Evolutionary conservation across 2,113 vertebrate genomes (phyloP), one percentile per base, ranked within the genome.

Genomic region (Perccottus glenii): DNA sequence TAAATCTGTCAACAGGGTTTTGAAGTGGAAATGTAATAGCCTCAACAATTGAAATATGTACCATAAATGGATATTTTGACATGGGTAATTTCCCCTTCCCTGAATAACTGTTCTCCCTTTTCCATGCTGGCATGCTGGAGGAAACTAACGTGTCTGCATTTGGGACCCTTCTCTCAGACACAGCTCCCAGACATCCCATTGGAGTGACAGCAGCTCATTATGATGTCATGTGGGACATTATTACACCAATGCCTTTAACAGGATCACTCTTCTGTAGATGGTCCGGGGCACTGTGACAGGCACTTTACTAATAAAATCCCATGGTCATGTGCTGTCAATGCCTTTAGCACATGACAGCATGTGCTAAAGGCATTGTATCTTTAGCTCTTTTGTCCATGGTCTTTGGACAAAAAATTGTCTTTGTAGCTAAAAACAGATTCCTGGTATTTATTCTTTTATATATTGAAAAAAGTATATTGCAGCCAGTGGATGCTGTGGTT

Each of bases 201-300:
- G 77, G 80, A 88, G 82, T 78, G 83, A 87, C 87, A 86, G 80
- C 70, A 81, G 77, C 52, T 56, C 67, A 32, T 75, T 55, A 86
- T 92, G 92, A 93, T 90, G 89, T 93, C 91, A 92, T 90, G 70
- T 55, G 70, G 51, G 62, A 86, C 86, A 86, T 71, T 77, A 70
- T 35, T 11, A 61, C 45, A 44, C 71, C 91, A 78, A 92, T 84
- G 87, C 75, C 84, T 91, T 91, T 80, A 87, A 51, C 91, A 93
- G 89, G 59, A 64, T 43, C 3, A 19, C 63, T 87, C 74, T 76
- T 70, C 70, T 61, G 74, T 81, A 73, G 83, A 76, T 58, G 67
- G 67, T 35, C 6, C 43, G 67, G 60, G 65, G 65, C 64, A 32
- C 70, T 49, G 51, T 82, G 81, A 71, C 65, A 60, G 77, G 77